phyloP scores from a whole-genome alignment of 2,888 invertebrate genomes.

The Bugulina stolonifera region DNA sequence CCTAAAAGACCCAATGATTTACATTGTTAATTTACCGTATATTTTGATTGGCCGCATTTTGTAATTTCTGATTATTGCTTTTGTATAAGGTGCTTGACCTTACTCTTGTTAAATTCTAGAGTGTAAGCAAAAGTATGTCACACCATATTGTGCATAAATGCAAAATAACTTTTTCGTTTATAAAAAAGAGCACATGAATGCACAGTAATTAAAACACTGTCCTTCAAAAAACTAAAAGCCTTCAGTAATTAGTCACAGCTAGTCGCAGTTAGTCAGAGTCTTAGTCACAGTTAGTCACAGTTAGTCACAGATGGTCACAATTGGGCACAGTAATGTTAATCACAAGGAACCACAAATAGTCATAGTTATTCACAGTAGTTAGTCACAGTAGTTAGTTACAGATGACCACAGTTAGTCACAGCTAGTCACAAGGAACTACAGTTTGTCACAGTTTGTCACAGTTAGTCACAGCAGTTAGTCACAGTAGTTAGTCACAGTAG shows the following conservation, averaged over 20 bases:
- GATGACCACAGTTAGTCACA: neutral
- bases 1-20: too few species aligned
- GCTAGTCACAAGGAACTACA: neutral
- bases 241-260: constrained; percentile 1
- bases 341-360: neutral
- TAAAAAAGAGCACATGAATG: too few species aligned
- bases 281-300: neutral
- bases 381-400: neutral
- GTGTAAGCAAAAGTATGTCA: too few species aligned
- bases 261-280: neutral
- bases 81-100: too few species aligned
- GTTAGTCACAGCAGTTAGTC: neutral
- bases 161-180: too few species aligned
- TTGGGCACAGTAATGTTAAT: neutral
- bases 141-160: too few species aligned
- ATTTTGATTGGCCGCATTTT: too few species aligned
- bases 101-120: too few species aligned
- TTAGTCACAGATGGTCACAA: neutral
- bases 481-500: constrained; percentile 18
- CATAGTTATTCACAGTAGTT: neutral
- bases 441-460: neutral
- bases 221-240: too few species aligned
- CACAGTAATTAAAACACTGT: too few species aligned
- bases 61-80: too few species aligned
- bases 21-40: too few species aligned